Conservation (phyloP, 2,888 invertebrate species). For the Yponomeuta plumbellus region DNA sequence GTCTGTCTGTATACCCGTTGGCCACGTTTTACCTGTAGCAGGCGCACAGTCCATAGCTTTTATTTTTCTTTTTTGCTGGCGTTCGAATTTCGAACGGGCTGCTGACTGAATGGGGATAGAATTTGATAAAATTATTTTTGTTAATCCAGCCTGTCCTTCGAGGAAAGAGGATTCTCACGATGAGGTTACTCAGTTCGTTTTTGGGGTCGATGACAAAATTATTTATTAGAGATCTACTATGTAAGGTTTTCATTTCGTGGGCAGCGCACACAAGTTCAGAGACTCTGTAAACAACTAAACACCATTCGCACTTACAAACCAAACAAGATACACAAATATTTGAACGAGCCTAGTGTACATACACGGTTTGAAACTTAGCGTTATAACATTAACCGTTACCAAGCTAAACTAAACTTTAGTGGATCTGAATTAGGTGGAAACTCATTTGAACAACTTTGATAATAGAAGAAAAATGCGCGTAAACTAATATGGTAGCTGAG, state of each 20-base stretch:
- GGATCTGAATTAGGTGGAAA: constrained; percentile 28
- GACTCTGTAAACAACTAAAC: constrained; percentile 69
- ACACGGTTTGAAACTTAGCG: constrained; percentile 44
- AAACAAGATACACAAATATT: constrained; percentile 72
- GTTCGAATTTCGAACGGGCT: constrained; percentile 44
- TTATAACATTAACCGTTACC: constrained; percentile 33
- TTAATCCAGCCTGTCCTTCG: constrained; percentile 15
- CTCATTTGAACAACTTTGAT: not conserved
- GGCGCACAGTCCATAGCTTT: constrained; percentile 19
- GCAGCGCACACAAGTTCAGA: constrained; percentile 62
- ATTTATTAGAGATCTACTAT: constrained; percentile 54
- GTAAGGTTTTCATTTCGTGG: constrained; percentile 43
- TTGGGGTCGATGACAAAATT: constrained; percentile 51
- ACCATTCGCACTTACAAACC: constrained; percentile 74
- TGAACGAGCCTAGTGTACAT: constrained; percentile 40
- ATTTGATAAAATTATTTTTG: constrained; percentile 29
- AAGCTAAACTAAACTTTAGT: constrained; percentile 48
- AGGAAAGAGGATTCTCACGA: constrained; percentile 26
- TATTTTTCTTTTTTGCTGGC: constrained; percentile 47
- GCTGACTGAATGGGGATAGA: constrained; percentile 51
- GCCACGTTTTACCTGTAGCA: constrained; percentile 68
- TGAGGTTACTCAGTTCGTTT: constrained; percentile 28
- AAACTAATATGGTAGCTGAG: constrained; percentile 62
- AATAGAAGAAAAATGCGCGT: constrained; percentile 45
- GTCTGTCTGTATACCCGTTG: constrained; percentile 53